Base-by-base conservation (phyloP, 1,140 invertebrate species). In the Rhagoletis zephyria region DNA sequence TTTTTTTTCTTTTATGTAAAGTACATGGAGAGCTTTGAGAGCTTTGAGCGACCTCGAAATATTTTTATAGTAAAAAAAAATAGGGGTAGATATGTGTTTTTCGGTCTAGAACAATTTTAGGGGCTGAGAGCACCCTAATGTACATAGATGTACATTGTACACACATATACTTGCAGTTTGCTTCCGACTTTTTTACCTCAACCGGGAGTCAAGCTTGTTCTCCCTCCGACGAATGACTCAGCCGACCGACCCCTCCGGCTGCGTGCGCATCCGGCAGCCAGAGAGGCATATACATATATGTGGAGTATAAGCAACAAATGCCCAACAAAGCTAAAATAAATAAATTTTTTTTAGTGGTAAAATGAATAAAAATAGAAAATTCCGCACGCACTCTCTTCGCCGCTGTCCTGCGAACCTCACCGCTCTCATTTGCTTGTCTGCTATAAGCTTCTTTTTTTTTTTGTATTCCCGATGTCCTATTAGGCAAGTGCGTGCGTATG, bases 281-380 rank as follows among this genome's bases (percentile, higher is more conserved):
- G 45, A 19, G 1, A 45, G 3, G 51, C 48, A 2, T 16, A 10
- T 6, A 48, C 51, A 56, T 4, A 4, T 77, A 0, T 4, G 45
- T 7, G 16, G 67, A 14, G 12, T 12, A 16, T 10, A 74, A 14
- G 9, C 67, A 30, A 30, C 30, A 30, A n/a, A 63, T 3, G 5
- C n/a, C 74, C 9, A 6, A 51, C 74, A 59, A 81, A 81, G 74
- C n/a, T 81, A 81, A 81, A 81, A 56, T 30, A 81, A 81, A 81
- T 81, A 81, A 51, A 59, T 81, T 81, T 74, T 81, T 81, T 81
- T 48, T 81, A 51, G 5, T 7, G 16, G 48, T n/a, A 56, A 81
- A 81, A 56, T 81, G 74, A 56, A 81, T 74, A 81, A 81, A 81
- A 81, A 56, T 81, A 81, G 48, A 59, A 81, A 81, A 56, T 81